Percentiles rank a stretch among this genome's conserved stretches.
These are phyloP conservation scores for Tetrao urogallus DNA, from an alignment of 2,113 vertebrate species.

Conservation along the genomic window DNA sequence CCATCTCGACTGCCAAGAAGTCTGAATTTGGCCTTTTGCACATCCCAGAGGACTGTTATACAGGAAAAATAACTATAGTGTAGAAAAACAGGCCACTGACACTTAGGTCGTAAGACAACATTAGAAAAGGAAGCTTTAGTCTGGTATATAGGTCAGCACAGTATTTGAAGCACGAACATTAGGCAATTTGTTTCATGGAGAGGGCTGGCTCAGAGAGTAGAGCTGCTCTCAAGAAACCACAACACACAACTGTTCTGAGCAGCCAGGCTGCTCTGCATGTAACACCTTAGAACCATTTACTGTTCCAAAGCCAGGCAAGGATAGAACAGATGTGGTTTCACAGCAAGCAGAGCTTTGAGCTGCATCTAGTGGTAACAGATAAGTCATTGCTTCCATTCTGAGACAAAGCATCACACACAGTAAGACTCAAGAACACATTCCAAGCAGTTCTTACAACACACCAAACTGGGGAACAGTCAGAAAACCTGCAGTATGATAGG, in stretches of 20 bases:
- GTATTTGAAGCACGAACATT: slow-evolving; percentile 9
- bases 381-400: neutral
- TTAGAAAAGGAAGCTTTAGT: slow-evolving; percentile 46
- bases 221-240: neutral
- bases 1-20: neutral
- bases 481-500: neutral
- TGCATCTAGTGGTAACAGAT: neutral
- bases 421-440: neutral
- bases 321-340: neutral
- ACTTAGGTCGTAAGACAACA: slow-evolving; percentile 43
- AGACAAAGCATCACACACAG: neutral
- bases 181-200: neutral
- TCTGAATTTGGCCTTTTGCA: neutral
- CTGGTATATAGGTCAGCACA: neutral
- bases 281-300: neutral
- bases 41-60: neutral
- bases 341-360: neutral
- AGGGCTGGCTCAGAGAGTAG: neutral
- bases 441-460: neutral
- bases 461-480: neutral
- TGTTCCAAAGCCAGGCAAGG: neutral
- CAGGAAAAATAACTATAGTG: neutral
- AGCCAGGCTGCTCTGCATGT: neutral
- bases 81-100: slow-evolving; percentile 17
- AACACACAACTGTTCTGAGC: neutral